Base-by-base conservation (phyloP, 2,888 invertebrate species). In the Euzophera pinguis region DNA sequence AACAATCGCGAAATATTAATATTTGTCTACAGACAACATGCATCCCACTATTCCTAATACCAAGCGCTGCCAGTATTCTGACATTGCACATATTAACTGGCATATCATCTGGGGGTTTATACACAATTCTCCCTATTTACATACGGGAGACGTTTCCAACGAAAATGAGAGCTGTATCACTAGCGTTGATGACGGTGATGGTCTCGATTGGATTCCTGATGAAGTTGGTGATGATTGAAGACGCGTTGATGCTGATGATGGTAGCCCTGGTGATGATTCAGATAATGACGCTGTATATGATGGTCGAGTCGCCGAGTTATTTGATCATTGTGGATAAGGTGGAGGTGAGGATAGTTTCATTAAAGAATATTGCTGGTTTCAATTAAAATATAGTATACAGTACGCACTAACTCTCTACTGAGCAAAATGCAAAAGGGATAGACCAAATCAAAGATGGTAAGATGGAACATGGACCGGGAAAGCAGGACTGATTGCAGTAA, bases 221-320 rank as follows among this genome's bases (percentile, higher is more conserved):
- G 58, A 75, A 71, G 47, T 47, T 84, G 57, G 64, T 61, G 27
- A 58, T 80, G 55, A 56, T 57, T 2, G 52, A 64, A 1, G 85
- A 85, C 43, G 63, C 67, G 1, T 64, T 80, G 53, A 60, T 79
- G 52, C 84, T 77, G 50, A 14, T 81, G 16, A 75, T 82, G 71
- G 66, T 79, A 6, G 79, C 63, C 0, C 35, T 83, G 45, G 78
- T 85, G 29, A 65, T 73, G 52, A 39, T 75, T 0, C 82, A 86
- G 60, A 67, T 84, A 1, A 39, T 84, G 0, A 61, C 75, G 1
- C 64, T 85, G 35, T 52, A 76, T 45, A 57, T 74, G 34, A 61
- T 84, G 42, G 59, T 79, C 1, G 88, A 88, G 52, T 79, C 83
- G 0, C 87, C 88, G 0, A 71, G 75, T 37, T 87, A 75, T 60